A percentile compares a stretch with the other conserved stretches of the same genome.
Conservation (phyloP, 2,797 vertebrate genomes). For the Aeoliscus strigatus region DNA sequence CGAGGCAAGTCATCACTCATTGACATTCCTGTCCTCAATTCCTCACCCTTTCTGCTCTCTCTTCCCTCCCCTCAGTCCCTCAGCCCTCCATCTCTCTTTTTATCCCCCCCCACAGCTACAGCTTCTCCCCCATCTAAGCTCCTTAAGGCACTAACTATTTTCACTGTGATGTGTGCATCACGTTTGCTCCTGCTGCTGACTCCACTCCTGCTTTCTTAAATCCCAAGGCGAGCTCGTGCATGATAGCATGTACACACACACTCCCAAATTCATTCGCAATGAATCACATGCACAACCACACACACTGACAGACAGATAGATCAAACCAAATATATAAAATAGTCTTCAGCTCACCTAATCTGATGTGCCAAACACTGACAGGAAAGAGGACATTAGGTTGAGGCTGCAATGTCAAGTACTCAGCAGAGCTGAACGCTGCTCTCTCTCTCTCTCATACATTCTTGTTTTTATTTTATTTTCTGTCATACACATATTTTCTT, state of each 20-base stretch:
- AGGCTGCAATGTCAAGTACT: constrained; percentile 17
- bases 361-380: constrained; percentile 6
- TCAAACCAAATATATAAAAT: neutral
- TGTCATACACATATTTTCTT: neutral
- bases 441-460: constrained; percentile 7
- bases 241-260: neutral
- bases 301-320: neutral
- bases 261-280: constrained; percentile 7
- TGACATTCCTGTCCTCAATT: constrained; percentile 30
- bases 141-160: constrained; percentile 46
- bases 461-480: neutral
- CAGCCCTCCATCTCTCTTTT: too few relatives aligned
- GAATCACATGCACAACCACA: constrained; percentile 2
- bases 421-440: neutral
- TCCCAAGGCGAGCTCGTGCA: constrained; percentile 17
- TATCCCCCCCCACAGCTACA: constrained; percentile 12
- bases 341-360: constrained; percentile 13
- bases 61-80: constrained; percentile 9
- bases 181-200: constrained; percentile 29
- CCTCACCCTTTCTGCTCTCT: constrained; percentile 27
- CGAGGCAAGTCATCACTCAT: constrained; percentile 21
- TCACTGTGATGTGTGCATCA: constrained; percentile 24
- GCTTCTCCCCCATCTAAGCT: constrained; percentile 33
- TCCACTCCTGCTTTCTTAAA: constrained; percentile 37
- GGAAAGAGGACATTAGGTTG: constrained; percentile 26